Evolutionary conservation across 2,113 vertebrate species (phyloP).

Genomic region (Trichomycterus rosablanca): DNA sequence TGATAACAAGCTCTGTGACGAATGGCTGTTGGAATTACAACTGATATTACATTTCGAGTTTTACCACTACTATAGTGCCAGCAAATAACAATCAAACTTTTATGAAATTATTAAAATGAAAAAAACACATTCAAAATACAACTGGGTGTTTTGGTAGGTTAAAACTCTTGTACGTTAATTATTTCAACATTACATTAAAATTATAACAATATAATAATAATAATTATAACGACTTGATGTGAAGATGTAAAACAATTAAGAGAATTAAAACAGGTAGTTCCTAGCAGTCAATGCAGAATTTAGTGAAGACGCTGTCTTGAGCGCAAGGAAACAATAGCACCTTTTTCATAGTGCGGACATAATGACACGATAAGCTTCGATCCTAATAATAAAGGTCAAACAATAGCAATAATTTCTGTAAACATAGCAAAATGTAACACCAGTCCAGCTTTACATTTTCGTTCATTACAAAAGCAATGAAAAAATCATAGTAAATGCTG

Average conservation of each 20-base stretch:
- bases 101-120: constrained; percentile 1
- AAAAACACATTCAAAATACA: too few species aligned
- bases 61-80: constrained; percentile 24
- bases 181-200: too few species aligned
- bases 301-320: constrained; percentile 30
- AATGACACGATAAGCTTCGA: constrained; percentile 10
- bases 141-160: neutral
- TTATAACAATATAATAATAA: too few species aligned
- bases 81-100: constrained; percentile 22
- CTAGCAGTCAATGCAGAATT: neutral
- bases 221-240: too few species aligned
- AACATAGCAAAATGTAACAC: constrained; percentile 18
- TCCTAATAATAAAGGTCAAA: constrained; percentile 66
- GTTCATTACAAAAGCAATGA: constrained; percentile 24
- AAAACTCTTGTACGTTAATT: too few species aligned
- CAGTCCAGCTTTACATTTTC: neutral
- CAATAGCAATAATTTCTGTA: constrained; percentile 47
- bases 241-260: neutral
- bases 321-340: constrained; percentile 40
- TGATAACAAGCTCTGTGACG: constrained; percentile 38
- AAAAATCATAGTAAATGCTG: too few species aligned
- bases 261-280: constrained; percentile 28
- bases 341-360: too few species aligned
- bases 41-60: constrained; percentile 35
- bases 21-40: constrained; percentile 41